Percentiles rank a stretch among this genome's conserved stretches.
Evolutionary conservation across 2,113 vertebrate genomes (phyloP).

Genomic region (Clupea harengus): DNA sequence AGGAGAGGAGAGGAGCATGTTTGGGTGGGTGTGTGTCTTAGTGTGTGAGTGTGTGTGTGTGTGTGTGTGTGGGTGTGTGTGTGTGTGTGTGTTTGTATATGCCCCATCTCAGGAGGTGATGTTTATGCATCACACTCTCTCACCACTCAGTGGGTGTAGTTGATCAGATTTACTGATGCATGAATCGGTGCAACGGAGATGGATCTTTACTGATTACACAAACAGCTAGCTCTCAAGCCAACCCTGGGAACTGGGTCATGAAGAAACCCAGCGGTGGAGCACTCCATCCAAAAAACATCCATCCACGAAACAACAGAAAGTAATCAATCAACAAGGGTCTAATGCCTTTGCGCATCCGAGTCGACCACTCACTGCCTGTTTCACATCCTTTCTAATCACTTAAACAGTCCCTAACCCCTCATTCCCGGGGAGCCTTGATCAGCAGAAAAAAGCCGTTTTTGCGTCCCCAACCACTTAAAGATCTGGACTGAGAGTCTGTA

Average conservation of each 20-base stretch:
- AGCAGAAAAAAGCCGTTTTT: not conserved
- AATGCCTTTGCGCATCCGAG: no score
- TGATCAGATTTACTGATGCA: not conserved
- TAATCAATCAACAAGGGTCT: not conserved
- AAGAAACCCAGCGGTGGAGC: not conserved
- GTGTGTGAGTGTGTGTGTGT: not conserved
- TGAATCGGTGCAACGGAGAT: slow-evolving; percentile 16
- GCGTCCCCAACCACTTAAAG: not conserved
- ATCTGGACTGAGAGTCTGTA: not conserved
- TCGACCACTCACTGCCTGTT: no score
- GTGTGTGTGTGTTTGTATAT: not conserved
- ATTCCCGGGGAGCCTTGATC: not conserved
- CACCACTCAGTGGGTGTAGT: not conserved
- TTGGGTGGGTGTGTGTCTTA: not conserved
- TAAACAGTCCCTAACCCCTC: not conserved
- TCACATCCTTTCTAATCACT: not conserved
- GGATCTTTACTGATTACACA: slow-evolving; percentile 20
- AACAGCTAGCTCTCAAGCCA: slow-evolving; percentile 22
- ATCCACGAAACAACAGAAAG: not conserved
- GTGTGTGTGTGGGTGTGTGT: not conserved
- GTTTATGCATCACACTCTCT: not conserved
- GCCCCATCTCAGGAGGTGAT: not conserved
- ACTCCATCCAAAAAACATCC: slow-evolving; percentile 10
- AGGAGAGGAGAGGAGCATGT: not conserved
- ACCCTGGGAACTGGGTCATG: slow-evolving; percentile 25